Percentiles rank a stretch among this genome's conserved stretches.
phyloP scores from a whole-genome alignment of 2,888 invertebrate genomes.

The Spisula subtruncata region DNA sequence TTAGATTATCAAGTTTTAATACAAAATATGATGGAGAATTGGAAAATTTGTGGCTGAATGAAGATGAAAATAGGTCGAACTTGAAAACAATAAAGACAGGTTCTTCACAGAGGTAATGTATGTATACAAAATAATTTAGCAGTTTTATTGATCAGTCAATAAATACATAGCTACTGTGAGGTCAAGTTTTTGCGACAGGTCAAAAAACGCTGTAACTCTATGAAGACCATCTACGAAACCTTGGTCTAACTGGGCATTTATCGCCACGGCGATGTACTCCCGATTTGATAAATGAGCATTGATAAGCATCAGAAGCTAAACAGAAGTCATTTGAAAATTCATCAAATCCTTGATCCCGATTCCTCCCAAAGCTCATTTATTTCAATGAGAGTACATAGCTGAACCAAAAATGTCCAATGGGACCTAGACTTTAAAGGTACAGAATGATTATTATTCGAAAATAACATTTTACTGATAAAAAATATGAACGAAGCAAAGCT shows the following conservation, averaged over 20 bases:
- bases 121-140: not conserved
- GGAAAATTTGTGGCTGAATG: conserved; percentile 6
- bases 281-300: too few relatives aligned
- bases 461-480: conserved; percentile 37
- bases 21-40: not conserved
- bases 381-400: too few relatives aligned
- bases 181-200: too few relatives aligned
- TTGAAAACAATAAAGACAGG: conserved; percentile 9
- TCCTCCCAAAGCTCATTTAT: too few relatives aligned
- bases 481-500: conserved; percentile 53
- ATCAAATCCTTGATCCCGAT: too few relatives aligned
- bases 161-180: too few relatives aligned
- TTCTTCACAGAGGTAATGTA: conserved; percentile 15
- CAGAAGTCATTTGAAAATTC: too few relatives aligned
- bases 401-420: too few relatives aligned
- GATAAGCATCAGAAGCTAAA: too few relatives aligned
- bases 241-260: too few relatives aligned
- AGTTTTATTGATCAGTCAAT: too few relatives aligned
- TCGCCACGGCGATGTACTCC: too few relatives aligned
- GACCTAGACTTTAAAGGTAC: conserved; percentile 18
- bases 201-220: not conserved
- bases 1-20: not conserved
- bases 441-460: not conserved
- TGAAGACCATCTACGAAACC: conserved; percentile 18
- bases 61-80: not conserved